Conservation (phyloP, 2,113 vertebrate genomes). For the Brachirus orientalis region DNA sequence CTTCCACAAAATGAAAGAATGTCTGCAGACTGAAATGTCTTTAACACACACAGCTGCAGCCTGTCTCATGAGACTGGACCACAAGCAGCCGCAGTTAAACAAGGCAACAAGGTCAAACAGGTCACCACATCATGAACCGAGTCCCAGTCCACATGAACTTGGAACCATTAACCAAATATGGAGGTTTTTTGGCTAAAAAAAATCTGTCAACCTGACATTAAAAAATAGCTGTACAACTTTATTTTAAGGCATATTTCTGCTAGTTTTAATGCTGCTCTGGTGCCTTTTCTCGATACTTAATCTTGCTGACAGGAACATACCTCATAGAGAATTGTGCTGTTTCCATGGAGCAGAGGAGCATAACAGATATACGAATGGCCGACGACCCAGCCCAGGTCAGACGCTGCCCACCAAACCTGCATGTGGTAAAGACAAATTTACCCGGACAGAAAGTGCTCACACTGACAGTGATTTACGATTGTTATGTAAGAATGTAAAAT, state of each 20-base stretch:
- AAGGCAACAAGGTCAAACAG: not conserved
- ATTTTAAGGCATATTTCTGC: not conserved
- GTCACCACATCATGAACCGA: too few relatives aligned
- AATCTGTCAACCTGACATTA: too few relatives aligned
- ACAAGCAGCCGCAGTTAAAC: too few relatives aligned
- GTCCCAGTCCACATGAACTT: not conserved
- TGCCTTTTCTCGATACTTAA: not conserved
- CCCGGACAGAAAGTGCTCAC: too few relatives aligned
- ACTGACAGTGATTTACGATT: too few relatives aligned
- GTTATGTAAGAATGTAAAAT: too few relatives aligned
- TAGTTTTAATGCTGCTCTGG: not conserved
- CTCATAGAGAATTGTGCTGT: slow-evolving; percentile 94
- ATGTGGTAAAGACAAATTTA: slow-evolving; percentile 15
- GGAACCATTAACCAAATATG: not conserved
- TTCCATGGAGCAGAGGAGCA: slow-evolving; percentile 93
- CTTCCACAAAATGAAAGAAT: too few relatives aligned
- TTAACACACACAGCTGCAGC: not conserved
- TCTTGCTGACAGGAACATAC: slow-evolving; percentile 64
- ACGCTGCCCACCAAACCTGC: slow-evolving; percentile 98
- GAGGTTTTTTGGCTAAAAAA: too few relatives aligned
- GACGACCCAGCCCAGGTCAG: slow-evolving; percentile 98
- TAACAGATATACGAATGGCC: slow-evolving; percentile 99
- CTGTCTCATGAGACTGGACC: slow-evolving; percentile 1
- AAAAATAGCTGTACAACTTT: not conserved
- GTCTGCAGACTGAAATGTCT: not conserved